phyloP scores from a whole-genome alignment of 2,888 invertebrate species.

The Calameuta idolon region DNA sequence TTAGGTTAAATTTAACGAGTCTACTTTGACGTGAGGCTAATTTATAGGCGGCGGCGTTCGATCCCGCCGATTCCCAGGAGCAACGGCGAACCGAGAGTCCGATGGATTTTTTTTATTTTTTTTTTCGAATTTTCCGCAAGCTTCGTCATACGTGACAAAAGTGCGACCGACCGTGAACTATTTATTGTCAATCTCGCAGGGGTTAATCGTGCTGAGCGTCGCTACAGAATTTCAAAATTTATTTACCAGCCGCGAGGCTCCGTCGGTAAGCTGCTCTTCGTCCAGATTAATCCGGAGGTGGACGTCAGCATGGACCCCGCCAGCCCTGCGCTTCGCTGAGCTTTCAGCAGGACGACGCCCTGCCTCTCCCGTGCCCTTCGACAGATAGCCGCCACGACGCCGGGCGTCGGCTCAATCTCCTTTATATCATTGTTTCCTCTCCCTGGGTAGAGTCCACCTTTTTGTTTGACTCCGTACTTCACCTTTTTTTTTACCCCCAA shows the following conservation, averaged over 20 bases:
- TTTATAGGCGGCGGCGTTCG: background rate
- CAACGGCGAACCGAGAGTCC: background rate
- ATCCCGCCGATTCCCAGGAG: background rate
- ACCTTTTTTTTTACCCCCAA: background rate
- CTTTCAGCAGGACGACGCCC: background rate
- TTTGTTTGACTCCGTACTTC: background rate
- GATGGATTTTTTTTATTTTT: no score
- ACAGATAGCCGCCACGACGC: background rate
- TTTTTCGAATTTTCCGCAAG: background rate
- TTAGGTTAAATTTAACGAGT: background rate
- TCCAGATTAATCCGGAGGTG: slow-evolving; percentile 35
- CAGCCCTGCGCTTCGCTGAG: background rate
- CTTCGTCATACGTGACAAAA: background rate
- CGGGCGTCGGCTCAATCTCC: background rate
- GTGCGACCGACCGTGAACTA: slow-evolving; percentile 8
- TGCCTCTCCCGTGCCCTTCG: background rate
- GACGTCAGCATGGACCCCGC: background rate
- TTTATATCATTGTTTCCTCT: background rate
- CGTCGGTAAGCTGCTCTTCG: slow-evolving; percentile 40
- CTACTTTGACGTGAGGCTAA: background rate
- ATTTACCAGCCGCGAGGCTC: slow-evolving; percentile 30
- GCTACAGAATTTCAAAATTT: slow-evolving; percentile 31
- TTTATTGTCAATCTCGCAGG: slow-evolving; percentile 39
- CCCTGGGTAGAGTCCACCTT: background rate
- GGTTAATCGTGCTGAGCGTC: background rate